Evolutionary conservation across 2,888 invertebrate species (phyloP), one percentile per base, ranked within the genome.

Genomic region (Ochropleura leucogaster): DNA sequence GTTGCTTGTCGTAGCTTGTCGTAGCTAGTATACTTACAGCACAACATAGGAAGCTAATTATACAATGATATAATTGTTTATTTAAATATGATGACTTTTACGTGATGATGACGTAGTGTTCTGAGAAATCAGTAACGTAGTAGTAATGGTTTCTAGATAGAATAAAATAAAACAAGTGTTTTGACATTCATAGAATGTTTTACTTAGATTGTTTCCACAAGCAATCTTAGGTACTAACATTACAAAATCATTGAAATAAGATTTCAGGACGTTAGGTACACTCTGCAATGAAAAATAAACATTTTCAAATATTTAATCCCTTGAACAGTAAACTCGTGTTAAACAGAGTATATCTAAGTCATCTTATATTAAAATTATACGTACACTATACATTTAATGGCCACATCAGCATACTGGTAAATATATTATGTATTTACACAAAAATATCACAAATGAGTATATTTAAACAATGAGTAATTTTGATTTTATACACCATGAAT

Each of bases 131-230:
- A 7, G 44, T 42, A 51, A 51, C n/a, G 6, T 42, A 14, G 6
- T 12, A 55, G 55, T 4, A 71, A 8, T 49, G 5, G 1, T 40
- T 55, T 53, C 12, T 30, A 5, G 40, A 30, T 63, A 46, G 0
- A 51, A 59, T 72, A 40, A 89, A 93, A 91, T 89, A 86, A 94
- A 93, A 94, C 87, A 88, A 87, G 63, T 40, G 44, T 69, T 63
- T 72, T 88, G 82, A 94, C 95, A 96, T 96, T 96, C 95, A 96
- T 95, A 94, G 95, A 96, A 96, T 95, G 96, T 94, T 96, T 94
- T 94, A 95, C 87, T 95, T 90, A 92, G 93, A 94, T 94, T 93
- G 92, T 89, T 89, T 92, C 86, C 84, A 90, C 87, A 92, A 93
- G 91, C 93, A 94, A 95, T 94, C 94, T 90, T 91, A 82, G 68